phyloP scores from a whole-genome alignment of 1,140 invertebrate species.

The Nebria ingens region DNA sequence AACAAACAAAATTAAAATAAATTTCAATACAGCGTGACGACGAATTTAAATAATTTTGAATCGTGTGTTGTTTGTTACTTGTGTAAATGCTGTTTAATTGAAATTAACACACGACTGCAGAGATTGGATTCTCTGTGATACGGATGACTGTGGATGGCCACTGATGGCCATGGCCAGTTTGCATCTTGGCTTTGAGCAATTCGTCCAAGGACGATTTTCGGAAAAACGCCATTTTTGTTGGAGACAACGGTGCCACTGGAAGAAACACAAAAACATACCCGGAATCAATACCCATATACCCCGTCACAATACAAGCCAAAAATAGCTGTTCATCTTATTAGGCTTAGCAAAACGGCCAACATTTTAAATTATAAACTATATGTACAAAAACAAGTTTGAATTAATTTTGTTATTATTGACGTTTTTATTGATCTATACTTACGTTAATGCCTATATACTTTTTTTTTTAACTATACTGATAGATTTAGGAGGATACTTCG shows the following conservation, averaged over 20 bases:
- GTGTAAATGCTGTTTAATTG: neutral
- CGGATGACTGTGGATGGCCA: conserved; percentile 53
- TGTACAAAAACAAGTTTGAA: too few relatives aligned
- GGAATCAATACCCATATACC: too few relatives aligned
- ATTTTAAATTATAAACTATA: too few relatives aligned
- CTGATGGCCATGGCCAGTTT: conserved; percentile 24
- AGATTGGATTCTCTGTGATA: conserved; percentile 70
- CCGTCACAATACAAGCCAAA: too few relatives aligned
- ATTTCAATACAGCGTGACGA: neutral
- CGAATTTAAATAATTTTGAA: neutral
- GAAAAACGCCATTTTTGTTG: conserved; percentile 54
- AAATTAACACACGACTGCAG: conserved; percentile 59
- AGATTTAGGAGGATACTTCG: too few relatives aligned
- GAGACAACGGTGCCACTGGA: conserved; percentile 58
- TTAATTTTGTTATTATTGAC: too few relatives aligned
- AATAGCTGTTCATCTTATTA: too few relatives aligned
- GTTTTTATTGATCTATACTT: too few relatives aligned
- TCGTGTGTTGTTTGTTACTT: neutral
- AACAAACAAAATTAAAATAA: neutral
- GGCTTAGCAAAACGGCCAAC: too few relatives aligned
- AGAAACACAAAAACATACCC: too few relatives aligned
- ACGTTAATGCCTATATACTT: too few relatives aligned
- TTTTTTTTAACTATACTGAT: too few relatives aligned
- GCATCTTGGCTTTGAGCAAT: conserved; percentile 32
- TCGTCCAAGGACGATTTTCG: conserved; percentile 46